Base-by-base conservation (phyloP, 2,113 vertebrate genomes). In the Ochotona princeps region DNA sequence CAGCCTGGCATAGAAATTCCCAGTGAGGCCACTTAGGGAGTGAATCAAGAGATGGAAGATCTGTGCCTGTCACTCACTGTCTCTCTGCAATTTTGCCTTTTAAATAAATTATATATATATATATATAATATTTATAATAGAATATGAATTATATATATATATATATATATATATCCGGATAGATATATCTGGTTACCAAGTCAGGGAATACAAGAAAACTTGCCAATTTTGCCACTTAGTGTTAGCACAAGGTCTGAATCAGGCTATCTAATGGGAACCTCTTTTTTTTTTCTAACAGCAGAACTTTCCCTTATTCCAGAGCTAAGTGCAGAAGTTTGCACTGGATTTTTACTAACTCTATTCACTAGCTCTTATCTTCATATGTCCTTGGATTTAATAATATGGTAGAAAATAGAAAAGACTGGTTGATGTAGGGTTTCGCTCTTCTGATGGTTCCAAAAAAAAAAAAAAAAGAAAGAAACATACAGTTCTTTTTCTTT, bases 221-320 rank as follows among this genome's bases (percentile, higher is more conserved):
- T 7, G 2, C 18, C 2, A 15, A 73, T 0, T 6, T 1, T 83
- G 15, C 20, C 18, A 23, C 7, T 23, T 78, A 15, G 0, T 49
- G 9, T 54, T 9, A 32, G 4, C 20, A 5, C 5, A 0, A 0
- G 17, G 2, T 8, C 4, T 8, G 0, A 30, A 9, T n/a, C 23
- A 69, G 12, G 14, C 11, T 38, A 81, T 54, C 25, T 49, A 61
- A 82, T 61, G 11, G 12, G 17, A 83, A n/a, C 1, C 25, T 84
- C 47, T 86, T 28, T 73, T 90, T 23, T 4, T 60, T n/a, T n/a
- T n/a, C n/a, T n/a, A 44, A 47, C 44, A 66, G 20, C 7, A 57
- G 12, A 74, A 32, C 10, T 26, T 82, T 47, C 28, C 69, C 74
- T 61, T 87, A 60, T 67, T 90, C 14, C 38, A 74, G 38, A 94